phyloP scores from a whole-genome alignment of 2,888 invertebrate genomes.

The Onchidella celtica region DNA sequence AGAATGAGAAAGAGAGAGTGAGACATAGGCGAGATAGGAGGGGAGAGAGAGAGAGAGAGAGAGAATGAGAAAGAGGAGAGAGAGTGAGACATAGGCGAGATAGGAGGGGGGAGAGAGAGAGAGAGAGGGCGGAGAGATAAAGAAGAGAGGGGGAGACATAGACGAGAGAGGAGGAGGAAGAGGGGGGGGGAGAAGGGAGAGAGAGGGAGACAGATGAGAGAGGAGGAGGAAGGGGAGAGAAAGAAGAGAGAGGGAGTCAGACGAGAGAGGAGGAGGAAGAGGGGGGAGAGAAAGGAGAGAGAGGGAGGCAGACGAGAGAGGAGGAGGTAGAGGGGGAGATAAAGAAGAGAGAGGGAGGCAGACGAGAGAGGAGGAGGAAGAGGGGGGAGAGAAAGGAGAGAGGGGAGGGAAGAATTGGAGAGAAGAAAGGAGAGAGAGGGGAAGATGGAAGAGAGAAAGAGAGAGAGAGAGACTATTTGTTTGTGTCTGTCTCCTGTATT shows the following conservation, averaged over 20 bases:
- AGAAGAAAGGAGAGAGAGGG: not conserved
- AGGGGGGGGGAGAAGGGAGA: constrained; percentile 1
- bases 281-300: not conserved
- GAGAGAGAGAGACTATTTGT: not conserved
- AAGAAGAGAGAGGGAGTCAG: not conserved
- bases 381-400: not conserved
- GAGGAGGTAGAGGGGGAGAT: constrained; percentile 5
- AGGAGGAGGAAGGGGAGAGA: not conserved
- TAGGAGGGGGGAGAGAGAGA: not conserved
- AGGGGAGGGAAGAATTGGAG: not conserved
- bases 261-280: not conserved
- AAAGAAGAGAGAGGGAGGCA: not conserved
- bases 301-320: not conserved
- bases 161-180: constrained; percentile 1
- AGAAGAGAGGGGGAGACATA: too few species aligned
- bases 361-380: not conserved
- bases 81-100: not conserved
- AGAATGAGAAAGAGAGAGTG: too few species aligned
- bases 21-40: too few species aligned
- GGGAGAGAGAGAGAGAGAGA: not conserved
- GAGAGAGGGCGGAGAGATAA: not conserved
- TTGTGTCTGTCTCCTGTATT: not conserved
- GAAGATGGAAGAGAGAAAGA: not conserved
- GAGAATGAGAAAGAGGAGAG: not conserved
- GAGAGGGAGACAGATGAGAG: constrained; percentile 1